Base-by-base conservation (phyloP, 2,113 vertebrate species). In the Promerops cafer region DNA sequence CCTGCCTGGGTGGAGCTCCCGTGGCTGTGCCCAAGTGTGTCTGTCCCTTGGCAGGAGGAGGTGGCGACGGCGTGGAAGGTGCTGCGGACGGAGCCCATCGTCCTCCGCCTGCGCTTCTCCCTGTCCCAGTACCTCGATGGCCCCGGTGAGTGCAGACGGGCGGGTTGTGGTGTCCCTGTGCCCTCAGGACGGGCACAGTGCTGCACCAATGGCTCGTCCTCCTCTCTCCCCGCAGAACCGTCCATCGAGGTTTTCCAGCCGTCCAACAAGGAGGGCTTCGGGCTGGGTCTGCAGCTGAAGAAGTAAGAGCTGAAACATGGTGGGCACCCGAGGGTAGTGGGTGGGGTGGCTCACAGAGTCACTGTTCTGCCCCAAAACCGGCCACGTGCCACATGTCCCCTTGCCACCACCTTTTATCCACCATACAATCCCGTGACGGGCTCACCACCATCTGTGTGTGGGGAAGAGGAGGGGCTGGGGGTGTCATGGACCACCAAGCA, bases 11-110 rank as follows among this genome's bases (percentile, higher is more conserved):
- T 6, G 14, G 12, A 16, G 33, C 15, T 69, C 9, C 59, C 1
- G 0, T 0, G 12, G 52, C 82, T 6, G 17, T 47, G 65, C 75
- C 1, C 0, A 42, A 50, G 42, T 0, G 3, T 0, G 24, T 47
- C 59, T 95, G 61, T 96, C 64, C 91, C 60, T 31, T 5, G 83
- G 89, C 97, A 99, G 99, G 99, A 99, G 98, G 99, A 99, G 98
- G 99, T 99, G 96, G 99, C 99, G 2, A 99, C 99, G 26, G 99
- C 99, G 11, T 99, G 99, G 99, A 99, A 99, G 98, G 99, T 99
- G 95, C 99, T 99, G 95, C 98, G 99, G 97, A 99, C 99, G 50
- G 99, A 99, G 96, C 99, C 99, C 90, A 99, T 99, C 74, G 98
- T 99, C 87, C 98, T 99, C 89, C 98, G 99, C 96, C 98, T 99